A percentile compares a stretch with the other conserved stretches of the same genome.
Evolutionary conservation across 2,888 invertebrate species (phyloP).

Genomic region (Rambutsinella grinnellia): DNA sequence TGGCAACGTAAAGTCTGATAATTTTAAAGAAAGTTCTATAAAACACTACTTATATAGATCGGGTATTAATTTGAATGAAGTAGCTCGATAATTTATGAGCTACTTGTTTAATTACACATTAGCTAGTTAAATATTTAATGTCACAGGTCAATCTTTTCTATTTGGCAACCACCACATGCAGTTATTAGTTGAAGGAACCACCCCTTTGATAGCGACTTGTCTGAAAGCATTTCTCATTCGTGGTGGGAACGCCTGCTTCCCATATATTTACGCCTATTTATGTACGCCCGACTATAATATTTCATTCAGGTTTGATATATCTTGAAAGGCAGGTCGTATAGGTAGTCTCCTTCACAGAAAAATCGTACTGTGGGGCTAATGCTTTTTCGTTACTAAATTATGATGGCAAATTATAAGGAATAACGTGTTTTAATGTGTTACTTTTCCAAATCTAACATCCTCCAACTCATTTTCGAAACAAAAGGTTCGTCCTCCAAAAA

Average conservation of each 20-base stretch:
- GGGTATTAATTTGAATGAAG: no score
- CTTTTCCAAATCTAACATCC: neutral
- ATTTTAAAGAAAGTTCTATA: no score
- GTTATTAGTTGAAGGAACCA: constrained; percentile 37
- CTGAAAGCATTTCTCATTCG: constrained; percentile 43
- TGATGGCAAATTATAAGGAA: neutral
- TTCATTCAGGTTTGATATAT: neutral
- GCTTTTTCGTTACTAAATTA: neutral
- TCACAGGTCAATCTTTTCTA: no score
- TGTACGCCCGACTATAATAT: constrained; percentile 4
- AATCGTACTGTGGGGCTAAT: neutral
- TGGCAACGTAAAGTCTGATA: no score
- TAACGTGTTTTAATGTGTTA: neutral
- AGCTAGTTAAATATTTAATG: no score
- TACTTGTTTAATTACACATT: no score
- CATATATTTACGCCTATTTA: constrained; percentile 46
- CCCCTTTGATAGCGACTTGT: constrained; percentile 50
- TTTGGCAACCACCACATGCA: constrained; percentile 11
- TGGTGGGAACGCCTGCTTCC: constrained; percentile 47
- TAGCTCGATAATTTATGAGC: no score
- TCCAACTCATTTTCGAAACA: constrained; percentile 17
- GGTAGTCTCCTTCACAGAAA: no score
- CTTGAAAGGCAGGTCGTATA: no score
- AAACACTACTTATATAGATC: no score
- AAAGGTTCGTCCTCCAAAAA: no score